These are phyloP conservation scores for Hybognathus amarus DNA, from an alignment of 2,797 vertebrate genomes.

Conservation along the genomic window DNA sequence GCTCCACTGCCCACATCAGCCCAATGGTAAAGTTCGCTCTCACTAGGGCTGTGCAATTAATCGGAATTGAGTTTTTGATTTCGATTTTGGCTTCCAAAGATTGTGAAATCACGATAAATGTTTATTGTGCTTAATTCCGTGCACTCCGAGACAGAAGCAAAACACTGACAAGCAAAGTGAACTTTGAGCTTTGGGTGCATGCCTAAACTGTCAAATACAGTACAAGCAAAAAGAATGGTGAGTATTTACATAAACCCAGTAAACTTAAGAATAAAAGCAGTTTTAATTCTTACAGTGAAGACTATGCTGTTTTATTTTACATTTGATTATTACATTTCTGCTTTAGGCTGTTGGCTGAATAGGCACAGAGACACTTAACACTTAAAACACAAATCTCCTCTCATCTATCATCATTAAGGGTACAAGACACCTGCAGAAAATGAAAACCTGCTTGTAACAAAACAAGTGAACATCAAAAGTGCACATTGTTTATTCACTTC, in stretches of 20 bases:
- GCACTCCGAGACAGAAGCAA: neutral
- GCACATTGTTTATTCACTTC: slow-evolving; percentile 10
- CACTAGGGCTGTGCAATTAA: neutral
- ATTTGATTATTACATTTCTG: neutral
- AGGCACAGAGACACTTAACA: neutral
- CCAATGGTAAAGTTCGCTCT: neutral
- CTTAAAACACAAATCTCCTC: neutral
- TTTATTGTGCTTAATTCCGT: too few species aligned
- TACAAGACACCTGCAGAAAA: slow-evolving; percentile 16
- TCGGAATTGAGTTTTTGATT: neutral
- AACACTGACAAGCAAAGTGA: neutral
- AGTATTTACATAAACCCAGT: neutral
- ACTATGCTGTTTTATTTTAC: neutral
- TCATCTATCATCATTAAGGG: slow-evolving; percentile 6
- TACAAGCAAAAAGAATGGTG: neutral
- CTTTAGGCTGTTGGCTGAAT: neutral
- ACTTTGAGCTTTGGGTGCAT: neutral
- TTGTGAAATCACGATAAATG: too few species aligned
- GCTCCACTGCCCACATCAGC: neutral
- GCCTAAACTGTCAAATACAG: neutral
- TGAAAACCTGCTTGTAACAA: slow-evolving; percentile 1
- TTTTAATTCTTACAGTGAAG: neutral
- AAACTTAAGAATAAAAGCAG: too few species aligned
- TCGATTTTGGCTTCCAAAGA: neutral
- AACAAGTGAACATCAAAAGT: slow-evolving; percentile 29